A percentile compares a stretch with the other conserved stretches of the same genome.
phyloP scores from a whole-genome alignment of 2,888 invertebrate genomes.

The Chromoteleia sp. region DNA sequence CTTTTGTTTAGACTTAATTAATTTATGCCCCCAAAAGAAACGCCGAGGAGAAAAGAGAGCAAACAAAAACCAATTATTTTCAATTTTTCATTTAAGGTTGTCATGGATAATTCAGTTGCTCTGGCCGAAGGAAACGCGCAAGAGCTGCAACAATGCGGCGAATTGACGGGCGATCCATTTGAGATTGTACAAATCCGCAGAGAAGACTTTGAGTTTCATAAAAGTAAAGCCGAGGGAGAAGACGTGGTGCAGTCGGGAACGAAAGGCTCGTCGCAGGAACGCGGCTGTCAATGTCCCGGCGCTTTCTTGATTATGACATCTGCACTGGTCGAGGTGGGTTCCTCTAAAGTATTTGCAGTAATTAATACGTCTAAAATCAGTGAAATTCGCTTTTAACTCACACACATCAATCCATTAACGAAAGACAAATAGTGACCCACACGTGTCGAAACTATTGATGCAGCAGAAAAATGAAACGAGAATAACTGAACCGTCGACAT shows the following conservation, averaged over 20 bases:
- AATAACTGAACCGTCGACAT: background rate
- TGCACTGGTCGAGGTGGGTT: slow-evolving; percentile 89
- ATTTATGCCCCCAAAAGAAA: slow-evolving; percentile 4
- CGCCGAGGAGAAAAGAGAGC: background rate
- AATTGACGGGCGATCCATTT: slow-evolving; percentile 91
- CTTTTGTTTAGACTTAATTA: slow-evolving; percentile 30
- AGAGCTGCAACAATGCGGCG: slow-evolving; percentile 89
- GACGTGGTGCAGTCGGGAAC: slow-evolving; percentile 92
- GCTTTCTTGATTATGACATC: slow-evolving; percentile 94
- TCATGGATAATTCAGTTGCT: slow-evolving; percentile 88
- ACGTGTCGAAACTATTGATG: slow-evolving; percentile 27
- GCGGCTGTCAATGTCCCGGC: slow-evolving; percentile 94
- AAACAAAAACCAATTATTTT: slow-evolving; percentile 21
- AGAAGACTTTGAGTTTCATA: slow-evolving; percentile 90
- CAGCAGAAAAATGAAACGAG: slow-evolving; percentile 10
- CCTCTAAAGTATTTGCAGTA: background rate
- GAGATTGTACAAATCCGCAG: slow-evolving; percentile 91
- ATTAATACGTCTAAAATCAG: slow-evolving; percentile 13
- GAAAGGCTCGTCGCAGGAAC: slow-evolving; percentile 88
- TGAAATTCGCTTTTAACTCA: background rate
- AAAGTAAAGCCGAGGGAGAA: slow-evolving; percentile 91
- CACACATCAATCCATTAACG: slow-evolving; percentile 12
- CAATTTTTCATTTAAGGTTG: slow-evolving; percentile 84
- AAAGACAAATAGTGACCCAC: slow-evolving; percentile 12
- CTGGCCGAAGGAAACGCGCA: slow-evolving; percentile 85